These are phyloP conservation scores for Xyrichtys novacula DNA, from an alignment of 2,797 vertebrate species.

Conservation along the genomic window DNA sequence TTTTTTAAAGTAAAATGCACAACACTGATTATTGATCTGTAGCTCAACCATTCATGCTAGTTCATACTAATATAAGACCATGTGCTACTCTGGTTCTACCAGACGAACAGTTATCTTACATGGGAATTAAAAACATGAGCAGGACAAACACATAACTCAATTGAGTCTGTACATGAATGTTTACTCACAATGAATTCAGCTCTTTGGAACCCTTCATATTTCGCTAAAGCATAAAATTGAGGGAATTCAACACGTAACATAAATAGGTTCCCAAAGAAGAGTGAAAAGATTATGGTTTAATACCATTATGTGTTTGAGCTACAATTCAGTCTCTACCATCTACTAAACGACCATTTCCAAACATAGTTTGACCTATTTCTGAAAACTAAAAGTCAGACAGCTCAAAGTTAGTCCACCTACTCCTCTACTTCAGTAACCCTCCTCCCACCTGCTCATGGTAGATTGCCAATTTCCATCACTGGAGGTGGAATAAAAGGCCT, in stretches of 20 bases:
- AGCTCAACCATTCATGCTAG: not conserved
- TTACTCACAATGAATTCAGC: slow-evolving; percentile 17
- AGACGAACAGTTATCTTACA: not conserved
- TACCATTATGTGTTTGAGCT: slow-evolving; percentile 28
- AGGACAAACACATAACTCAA: slow-evolving; percentile 27
- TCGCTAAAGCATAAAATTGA: not conserved
- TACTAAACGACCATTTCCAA: not conserved
- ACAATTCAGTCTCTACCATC: not conserved
- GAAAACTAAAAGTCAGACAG: slow-evolving; percentile 1
- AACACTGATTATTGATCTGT: not conserved
- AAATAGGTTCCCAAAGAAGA: slow-evolving; percentile 4
- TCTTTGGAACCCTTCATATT: not conserved
- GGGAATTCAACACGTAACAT: slow-evolving; percentile 3
- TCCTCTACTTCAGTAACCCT: not conserved
- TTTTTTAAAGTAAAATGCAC: slow-evolving; percentile 8
- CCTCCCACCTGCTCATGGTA: not conserved
- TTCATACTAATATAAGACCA: not conserved
- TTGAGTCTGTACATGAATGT: slow-evolving; percentile 32
- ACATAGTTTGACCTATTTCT: not conserved
- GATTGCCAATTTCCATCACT: slow-evolving; percentile 7
- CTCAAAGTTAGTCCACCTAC: slow-evolving; percentile 1
- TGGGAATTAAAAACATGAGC: not conserved
- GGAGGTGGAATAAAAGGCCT: not conserved
- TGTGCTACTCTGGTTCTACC: not conserved
- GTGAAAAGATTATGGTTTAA: slow-evolving; percentile 27